Evolutionary conservation across 2,113 vertebrate species (phyloP), one percentile per base, ranked within the genome.

Genomic region (Megaleporinus macrocephalus): DNA sequence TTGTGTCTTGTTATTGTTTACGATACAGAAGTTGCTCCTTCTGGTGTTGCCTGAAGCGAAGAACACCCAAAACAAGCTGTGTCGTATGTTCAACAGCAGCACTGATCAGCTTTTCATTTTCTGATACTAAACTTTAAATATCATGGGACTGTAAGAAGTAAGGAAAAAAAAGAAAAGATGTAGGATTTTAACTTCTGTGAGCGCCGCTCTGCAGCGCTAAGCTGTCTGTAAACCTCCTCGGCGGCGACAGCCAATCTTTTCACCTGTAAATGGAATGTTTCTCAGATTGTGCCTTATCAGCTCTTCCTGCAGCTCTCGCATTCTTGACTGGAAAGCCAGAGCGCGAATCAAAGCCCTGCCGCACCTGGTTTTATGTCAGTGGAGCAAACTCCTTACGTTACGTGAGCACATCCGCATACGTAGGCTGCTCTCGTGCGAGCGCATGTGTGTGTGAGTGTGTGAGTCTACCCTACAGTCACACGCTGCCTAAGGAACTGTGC

Each of bases 381-480:
- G 69, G 80, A 76, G 61, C 72, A 87, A 82, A 87, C 51, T 81
- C 72, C 72, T 82, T 2, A 65, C 27, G 29, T 57, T 79, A 76
- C 57, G 49, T 69, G 26, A 53, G 55, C 24, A 68, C 4, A 44
- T 81, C 51, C 73, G 26, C 29, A 62, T 82, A 77, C 2, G 53
- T 33, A 70, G 59, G 53, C 18, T 33, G 29, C 20, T 1, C 24
- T 27, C 68, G 29, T 41, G 77, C 55, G 16, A 61, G 72, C 41
- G 55, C 76, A 63, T 62, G 79, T 53, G 72, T 80, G 74, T 77
- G 66, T n/a, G 53, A 16, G 62, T 30, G 66, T 47, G 65, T 73
- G 63, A 13, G 61, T 70, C 71, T 15, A 24, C 26, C 41, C 70
- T 73, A 33, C 73, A 59, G 62, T 55, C 73, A 61, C 26, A 24